Conservation (phyloP, 2,888 invertebrate species). For the Drosophila heteroneura region DNA sequence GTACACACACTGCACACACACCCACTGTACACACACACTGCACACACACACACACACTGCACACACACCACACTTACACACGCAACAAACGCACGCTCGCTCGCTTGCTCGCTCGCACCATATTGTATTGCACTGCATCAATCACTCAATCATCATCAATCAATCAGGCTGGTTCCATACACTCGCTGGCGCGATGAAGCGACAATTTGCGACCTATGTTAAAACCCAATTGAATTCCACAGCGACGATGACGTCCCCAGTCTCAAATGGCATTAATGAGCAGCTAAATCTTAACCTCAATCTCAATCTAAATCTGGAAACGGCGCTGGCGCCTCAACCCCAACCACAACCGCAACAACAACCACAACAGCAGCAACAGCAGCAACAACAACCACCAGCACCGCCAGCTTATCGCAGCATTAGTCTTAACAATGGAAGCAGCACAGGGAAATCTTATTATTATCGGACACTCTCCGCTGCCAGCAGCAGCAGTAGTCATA, state of each 20-base stretch:
- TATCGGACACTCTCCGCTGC: slow-evolving; percentile 81
- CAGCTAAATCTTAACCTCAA: slow-evolving; percentile 13
- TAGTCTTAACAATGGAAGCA: slow-evolving; percentile 50
- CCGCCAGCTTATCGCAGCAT: slow-evolving; percentile 62
- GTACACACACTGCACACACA: slow-evolving; percentile 11
- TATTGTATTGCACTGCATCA: slow-evolving; percentile 51
- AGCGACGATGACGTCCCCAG: slow-evolving; percentile 52
- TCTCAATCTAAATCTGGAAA: slow-evolving; percentile 26
- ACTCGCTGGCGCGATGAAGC: slow-evolving; percentile 90
- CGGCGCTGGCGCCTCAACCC: slow-evolving; percentile 38
- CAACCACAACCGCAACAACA: neutral
- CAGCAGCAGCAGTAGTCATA: slow-evolving; percentile 78
- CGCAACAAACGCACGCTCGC: slow-evolving; percentile 20
- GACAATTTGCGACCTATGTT: slow-evolving; percentile 93
- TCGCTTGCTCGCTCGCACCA: slow-evolving; percentile 22
- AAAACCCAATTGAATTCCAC: slow-evolving; percentile 89
- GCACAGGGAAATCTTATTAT: slow-evolving; percentile 65
- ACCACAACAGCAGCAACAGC: neutral
- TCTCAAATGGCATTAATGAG: slow-evolving; percentile 21
- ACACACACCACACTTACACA: slow-evolving; percentile 22
- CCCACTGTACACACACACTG: neutral
- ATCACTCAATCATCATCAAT: slow-evolving; percentile 19
- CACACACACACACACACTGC: slow-evolving; percentile 23
- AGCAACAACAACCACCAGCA: slow-evolving; percentile 1
- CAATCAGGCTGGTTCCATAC: slow-evolving; percentile 88